Percentiles rank a stretch among this genome's conserved stretches.
These are phyloP conservation scores for Aphaenogaster floridana DNA, from an alignment of 1,140 invertebrate genomes.

Conservation along the genomic window DNA sequence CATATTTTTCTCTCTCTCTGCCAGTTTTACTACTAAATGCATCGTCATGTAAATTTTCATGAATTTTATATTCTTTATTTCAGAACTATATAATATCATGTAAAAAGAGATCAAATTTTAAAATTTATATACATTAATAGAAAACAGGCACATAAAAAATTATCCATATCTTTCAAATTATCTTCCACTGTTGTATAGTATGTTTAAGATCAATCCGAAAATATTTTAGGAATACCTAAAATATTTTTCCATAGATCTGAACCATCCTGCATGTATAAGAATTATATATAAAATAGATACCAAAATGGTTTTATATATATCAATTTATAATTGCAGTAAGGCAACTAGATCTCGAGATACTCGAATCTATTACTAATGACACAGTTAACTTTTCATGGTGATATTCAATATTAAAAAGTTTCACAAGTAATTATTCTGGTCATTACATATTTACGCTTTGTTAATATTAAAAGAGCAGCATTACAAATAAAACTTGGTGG, in stretches of 20 bases:
- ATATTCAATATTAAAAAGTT: slow-evolving; percentile 53
- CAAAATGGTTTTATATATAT: slow-evolving; percentile 74
- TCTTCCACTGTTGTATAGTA: slow-evolving; percentile 38
- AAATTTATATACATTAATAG: slow-evolving; percentile 67
- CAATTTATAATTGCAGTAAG: slow-evolving; percentile 80
- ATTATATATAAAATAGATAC: slow-evolving; percentile 81
- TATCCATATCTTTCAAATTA: slow-evolving; percentile 55
- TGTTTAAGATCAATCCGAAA: slow-evolving; percentile 33
- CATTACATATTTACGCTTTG: slow-evolving; percentile 12
- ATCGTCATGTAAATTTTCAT: not conserved
- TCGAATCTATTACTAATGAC: slow-evolving; percentile 80
- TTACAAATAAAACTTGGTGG: slow-evolving; percentile 36
- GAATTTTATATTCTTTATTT: slow-evolving; percentile 21
- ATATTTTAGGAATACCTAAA: slow-evolving; percentile 22
- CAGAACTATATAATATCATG: not conserved
- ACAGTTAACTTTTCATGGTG: slow-evolving; percentile 55
- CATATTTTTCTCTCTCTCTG: slow-evolving; percentile 50
- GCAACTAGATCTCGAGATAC: slow-evolving; percentile 79
- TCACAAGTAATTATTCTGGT: slow-evolving; percentile 14
- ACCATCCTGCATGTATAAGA: slow-evolving; percentile 71
- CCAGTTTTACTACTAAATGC: slow-evolving; percentile 45
- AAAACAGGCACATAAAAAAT: slow-evolving; percentile 71
- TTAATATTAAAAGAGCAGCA: slow-evolving; percentile 18
- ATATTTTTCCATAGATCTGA: slow-evolving; percentile 36
- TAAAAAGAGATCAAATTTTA: slow-evolving; percentile 24